These are phyloP conservation scores for Alligator sinensis DNA, from an alignment of 2,113 vertebrate species.

Conservation along the genomic window DNA sequence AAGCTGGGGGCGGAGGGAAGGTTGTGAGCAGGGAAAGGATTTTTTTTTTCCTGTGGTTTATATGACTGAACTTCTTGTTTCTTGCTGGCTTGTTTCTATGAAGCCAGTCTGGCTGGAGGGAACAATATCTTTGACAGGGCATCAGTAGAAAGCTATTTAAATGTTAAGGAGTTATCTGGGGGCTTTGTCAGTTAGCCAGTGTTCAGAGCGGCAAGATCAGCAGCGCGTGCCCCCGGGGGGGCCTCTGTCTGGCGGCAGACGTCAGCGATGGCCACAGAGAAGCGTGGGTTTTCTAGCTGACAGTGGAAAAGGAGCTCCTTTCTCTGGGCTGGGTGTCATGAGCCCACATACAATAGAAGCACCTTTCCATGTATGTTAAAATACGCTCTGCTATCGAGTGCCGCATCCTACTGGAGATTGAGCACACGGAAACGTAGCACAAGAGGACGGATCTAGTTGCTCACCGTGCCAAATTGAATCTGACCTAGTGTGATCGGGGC, in stretches of 20 bases:
- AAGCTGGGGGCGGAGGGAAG: not conserved
- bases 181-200: rapidly evolving
- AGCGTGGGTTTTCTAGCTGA: rapidly evolving
- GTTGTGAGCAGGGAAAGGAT: too few species aligned
- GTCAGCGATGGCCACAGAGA: not conserved
- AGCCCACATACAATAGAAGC: rapidly evolving
- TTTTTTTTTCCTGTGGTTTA: not conserved
- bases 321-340: not conserved
- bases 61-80: not conserved
- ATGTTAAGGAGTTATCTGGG: rapidly evolving
- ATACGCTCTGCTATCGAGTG: not conserved
- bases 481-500: not conserved
- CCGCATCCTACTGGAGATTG: rapidly evolving
- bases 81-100: rapidly evolving
- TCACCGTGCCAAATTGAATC: not conserved
- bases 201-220: not conserved
- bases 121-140: not conserved
- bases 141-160: not conserved
- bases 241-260: not conserved
- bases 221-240: not conserved
- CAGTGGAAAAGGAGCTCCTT: not conserved
- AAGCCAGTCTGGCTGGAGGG: not conserved
- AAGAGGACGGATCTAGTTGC: not conserved
- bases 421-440: rapidly evolving
- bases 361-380: rapidly evolving